Base-by-base conservation (phyloP, 2,797 vertebrate genomes). In the Amniataba percoides region DNA sequence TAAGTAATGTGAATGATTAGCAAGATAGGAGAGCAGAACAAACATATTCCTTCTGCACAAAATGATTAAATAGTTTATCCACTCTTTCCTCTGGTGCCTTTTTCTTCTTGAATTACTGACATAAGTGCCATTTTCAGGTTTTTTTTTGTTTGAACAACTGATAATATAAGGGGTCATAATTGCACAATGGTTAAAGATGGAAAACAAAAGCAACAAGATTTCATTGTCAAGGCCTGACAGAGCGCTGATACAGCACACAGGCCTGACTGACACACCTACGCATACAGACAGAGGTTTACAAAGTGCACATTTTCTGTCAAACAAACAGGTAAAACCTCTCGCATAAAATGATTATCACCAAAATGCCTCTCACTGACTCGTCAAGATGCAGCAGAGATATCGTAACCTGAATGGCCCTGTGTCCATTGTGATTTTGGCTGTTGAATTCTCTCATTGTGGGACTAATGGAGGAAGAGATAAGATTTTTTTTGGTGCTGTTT, bases 381-480 rank as follows among this genome's bases (percentile, higher is more conserved):
- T 77, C 58, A 53, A 90, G 83, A 88, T 87, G 58, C 40, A 36
- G 77, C 57, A 67, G 56, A 86, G 85, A 87, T 87, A 84, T 36
- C 2, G 1, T 71, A 69, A 71, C 80, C 85, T 87, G 84, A 92
- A 87, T 73, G 82, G 71, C 67, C 57, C 82, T 78, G 86, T 79
- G 84, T 89, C 64, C 74, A 80, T 83, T 92, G 87, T 89, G 74
- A 84, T 83, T 85, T 71, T 72, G 69, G 75, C 80, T 78, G 79
- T 77, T 92, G 81, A 92, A 89, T 89, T 87, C 83, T 86, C 64
- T 92, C 84, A 87, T 92, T 91, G 89, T 92, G 74, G 66, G 42
- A 74, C 90, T 90, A 93, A 93, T 92, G 90, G 90, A 89, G 84
- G 77, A 78, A 80, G 84, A 93, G 92, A 93, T 94, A 93, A 91